phyloP scores from a whole-genome alignment of 2,797 vertebrate genomes.

The Danio kyathit region DNA sequence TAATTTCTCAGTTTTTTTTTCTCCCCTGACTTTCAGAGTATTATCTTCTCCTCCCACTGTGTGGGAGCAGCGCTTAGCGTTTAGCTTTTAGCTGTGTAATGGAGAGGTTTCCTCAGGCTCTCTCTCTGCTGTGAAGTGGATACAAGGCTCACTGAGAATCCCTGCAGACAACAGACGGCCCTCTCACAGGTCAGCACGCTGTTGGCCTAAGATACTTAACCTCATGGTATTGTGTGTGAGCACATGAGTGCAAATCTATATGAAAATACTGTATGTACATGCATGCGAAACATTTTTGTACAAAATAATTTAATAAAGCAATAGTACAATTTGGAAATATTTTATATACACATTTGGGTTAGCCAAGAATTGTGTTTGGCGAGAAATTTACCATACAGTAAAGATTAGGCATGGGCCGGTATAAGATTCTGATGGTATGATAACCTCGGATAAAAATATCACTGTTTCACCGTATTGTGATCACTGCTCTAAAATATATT shows the following conservation, averaged over 20 bases:
- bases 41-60: conserved; percentile 82
- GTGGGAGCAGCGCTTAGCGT: conserved; percentile 66
- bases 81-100: conserved; percentile 72
- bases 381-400: too few species aligned
- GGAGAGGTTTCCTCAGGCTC: conserved; percentile 76
- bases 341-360: too few species aligned
- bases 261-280: neutral
- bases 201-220: conserved; percentile 10
- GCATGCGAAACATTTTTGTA: too few species aligned
- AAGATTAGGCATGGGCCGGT: too few species aligned
- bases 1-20: conserved; percentile 76
- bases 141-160: conserved; percentile 73
- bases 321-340: too few species aligned
- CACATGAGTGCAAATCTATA: neutral
- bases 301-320: too few species aligned
- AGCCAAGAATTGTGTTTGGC: too few species aligned
- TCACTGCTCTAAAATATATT: too few species aligned
- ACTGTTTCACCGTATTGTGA: too few species aligned
- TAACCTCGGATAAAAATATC: too few species aligned
- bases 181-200: conserved; percentile 39
- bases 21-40: conserved; percentile 72
- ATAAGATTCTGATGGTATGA: too few species aligned
- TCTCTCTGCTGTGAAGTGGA: conserved; percentile 65
- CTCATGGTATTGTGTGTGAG: neutral
- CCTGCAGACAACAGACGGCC: conserved; percentile 71